Evolutionary conservation across 2,113 vertebrate species (phyloP).

Genomic region (Pipra filicauda): DNA sequence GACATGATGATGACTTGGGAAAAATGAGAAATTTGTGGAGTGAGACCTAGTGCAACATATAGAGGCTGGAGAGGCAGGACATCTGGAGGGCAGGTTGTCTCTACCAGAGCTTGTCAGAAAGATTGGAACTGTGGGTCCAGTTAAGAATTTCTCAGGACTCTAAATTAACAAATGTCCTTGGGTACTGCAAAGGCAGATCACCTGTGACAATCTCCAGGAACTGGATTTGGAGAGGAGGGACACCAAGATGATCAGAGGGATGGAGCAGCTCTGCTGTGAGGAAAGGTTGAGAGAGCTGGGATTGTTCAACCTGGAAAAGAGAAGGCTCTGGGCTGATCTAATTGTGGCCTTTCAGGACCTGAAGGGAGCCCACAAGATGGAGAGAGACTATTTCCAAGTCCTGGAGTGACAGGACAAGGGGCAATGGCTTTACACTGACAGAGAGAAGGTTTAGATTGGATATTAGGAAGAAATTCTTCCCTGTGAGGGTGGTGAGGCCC

Average conservation of each 20-base stretch:
- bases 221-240: background rate
- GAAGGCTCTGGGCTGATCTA: background rate
- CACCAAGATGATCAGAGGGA: background rate
- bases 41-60: background rate
- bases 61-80: background rate
- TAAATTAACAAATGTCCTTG: background rate
- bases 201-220: background rate
- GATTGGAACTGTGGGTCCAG: background rate
- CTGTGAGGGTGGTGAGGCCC: background rate
- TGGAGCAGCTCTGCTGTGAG: background rate
- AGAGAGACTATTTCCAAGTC: background rate
- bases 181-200: background rate
- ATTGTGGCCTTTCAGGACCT: background rate
- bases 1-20: background rate
- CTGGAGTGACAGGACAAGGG: background rate
- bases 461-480: rapidly evolving
- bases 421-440: background rate
- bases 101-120: background rate
- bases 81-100: background rate
- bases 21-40: background rate
- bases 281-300: background rate
- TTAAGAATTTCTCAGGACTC: background rate
- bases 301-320: background rate
- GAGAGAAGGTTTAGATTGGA: rapidly evolving
- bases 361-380: background rate